These are phyloP conservation scores for Andinoacara biseriatus DNA, from an alignment of 2,113 vertebrate genomes.

Conservation along the genomic window DNA sequence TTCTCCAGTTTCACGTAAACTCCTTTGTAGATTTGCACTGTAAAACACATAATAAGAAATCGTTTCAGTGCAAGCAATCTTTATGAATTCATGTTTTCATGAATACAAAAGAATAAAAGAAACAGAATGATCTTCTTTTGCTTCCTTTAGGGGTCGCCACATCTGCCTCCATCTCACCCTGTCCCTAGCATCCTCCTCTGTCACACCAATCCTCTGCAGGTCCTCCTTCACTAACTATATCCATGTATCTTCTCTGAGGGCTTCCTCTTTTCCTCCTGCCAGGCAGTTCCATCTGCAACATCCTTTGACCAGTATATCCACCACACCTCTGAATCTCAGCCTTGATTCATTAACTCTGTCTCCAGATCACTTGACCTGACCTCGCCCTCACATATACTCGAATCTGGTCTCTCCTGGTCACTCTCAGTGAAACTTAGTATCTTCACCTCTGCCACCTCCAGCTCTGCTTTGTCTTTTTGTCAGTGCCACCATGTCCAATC, in stretches of 20 bases:
- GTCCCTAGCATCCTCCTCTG: not conserved
- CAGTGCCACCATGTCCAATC: not conserved
- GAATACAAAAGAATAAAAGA: not conserved
- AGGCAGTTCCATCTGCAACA: too few relatives aligned
- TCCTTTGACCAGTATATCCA: too few relatives aligned
- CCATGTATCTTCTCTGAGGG: too few relatives aligned
- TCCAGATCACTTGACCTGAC: too few relatives aligned
- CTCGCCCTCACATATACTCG: too few relatives aligned
- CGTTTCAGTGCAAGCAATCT: not conserved
- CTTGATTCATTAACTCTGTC: too few relatives aligned
- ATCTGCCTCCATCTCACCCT: too few relatives aligned
- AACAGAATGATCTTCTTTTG: not conserved
- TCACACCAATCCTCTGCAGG: not conserved
- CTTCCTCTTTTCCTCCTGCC: too few relatives aligned
- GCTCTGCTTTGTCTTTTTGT: not conserved
- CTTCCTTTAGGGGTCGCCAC: not conserved
- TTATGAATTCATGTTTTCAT: not conserved
- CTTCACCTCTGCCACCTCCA: not conserved
- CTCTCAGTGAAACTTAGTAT: not conserved
- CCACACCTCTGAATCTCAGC: too few relatives aligned
- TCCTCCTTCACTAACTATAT: too few relatives aligned
- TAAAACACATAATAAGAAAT: not conserved
- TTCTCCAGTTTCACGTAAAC: not conserved
- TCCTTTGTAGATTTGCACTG: slow-evolving; percentile 6
- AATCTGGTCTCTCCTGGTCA: too few relatives aligned